Percentiles rank a stretch among this genome's conserved stretches.
Evolutionary conservation across 1,140 invertebrate genomes (phyloP).

Genomic region (Eumaeus atala): DNA sequence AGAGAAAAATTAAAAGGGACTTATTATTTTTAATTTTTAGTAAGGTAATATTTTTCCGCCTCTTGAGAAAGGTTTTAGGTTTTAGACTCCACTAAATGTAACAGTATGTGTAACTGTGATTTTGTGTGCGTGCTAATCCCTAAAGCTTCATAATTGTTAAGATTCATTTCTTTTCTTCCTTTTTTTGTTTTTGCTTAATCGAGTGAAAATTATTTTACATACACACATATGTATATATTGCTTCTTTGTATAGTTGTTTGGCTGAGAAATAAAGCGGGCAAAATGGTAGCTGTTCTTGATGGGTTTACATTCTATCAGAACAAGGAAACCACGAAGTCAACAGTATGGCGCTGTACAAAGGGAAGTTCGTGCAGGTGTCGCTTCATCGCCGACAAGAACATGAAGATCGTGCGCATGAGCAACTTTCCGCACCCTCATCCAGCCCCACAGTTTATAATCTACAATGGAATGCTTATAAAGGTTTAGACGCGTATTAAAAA

Average conservation of each 20-base stretch:
- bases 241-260: slow-evolving; percentile 8
- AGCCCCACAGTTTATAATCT: slow-evolving; percentile 8
- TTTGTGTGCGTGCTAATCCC: too few species aligned
- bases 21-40: too few species aligned
- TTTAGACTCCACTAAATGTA: too few species aligned
- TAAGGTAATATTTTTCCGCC: too few species aligned
- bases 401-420: background rate
- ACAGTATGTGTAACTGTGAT: too few species aligned
- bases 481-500: background rate
- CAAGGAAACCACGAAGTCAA: slow-evolving; percentile 3
- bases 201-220: too few species aligned
- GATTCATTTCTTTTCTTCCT: too few species aligned
- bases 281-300: slow-evolving; percentile 15
- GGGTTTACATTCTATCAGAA: slow-evolving; percentile 17
- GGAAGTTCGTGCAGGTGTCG: slow-evolving; percentile 17
- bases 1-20: too few species aligned
- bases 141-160: too few species aligned
- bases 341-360: slow-evolving; percentile 18
- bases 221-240: too few species aligned
- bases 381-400: slow-evolving; percentile 17
- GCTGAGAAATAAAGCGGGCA: slow-evolving; percentile 18
- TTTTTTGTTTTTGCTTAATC: too few species aligned
- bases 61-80: too few species aligned
- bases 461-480: slow-evolving; percentile 9
- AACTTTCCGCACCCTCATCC: background rate